phyloP scores from a whole-genome alignment of 2,113 vertebrate species.

The Australoheros scitulus region DNA sequence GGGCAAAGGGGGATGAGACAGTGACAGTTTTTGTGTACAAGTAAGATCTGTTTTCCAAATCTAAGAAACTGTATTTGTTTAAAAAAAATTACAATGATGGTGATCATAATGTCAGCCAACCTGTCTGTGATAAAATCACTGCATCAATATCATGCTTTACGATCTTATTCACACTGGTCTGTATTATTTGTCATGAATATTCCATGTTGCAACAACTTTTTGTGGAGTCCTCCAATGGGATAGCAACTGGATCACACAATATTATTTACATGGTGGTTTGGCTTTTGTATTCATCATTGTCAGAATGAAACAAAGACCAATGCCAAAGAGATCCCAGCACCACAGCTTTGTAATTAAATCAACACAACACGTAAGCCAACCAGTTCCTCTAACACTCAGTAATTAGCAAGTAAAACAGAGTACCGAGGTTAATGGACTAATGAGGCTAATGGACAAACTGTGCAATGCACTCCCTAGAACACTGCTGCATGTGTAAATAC shows the following conservation, averaged over 20 bases:
- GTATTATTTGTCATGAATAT: background rate
- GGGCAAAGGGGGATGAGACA: background rate
- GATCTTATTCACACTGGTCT: background rate
- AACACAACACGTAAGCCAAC: background rate
- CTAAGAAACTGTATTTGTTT: background rate
- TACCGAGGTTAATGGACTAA: slow-evolving; percentile 12
- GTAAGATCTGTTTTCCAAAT: background rate
- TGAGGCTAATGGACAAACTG: slow-evolving; percentile 3
- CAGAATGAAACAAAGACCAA: background rate
- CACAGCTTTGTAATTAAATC: background rate
- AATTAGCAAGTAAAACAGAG: background rate
- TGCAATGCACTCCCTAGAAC: slow-evolving; percentile 6
- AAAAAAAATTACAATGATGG: background rate
- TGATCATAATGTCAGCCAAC: background rate
- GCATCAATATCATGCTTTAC: background rate
- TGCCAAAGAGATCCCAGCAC: background rate
- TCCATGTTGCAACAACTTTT: background rate
- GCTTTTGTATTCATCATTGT: slow-evolving; percentile 7
- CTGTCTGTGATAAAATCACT: background rate
- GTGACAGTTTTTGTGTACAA: background rate
- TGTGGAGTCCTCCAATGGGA: background rate
- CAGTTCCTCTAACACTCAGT: background rate
- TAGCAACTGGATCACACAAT: background rate
- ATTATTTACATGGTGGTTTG: background rate
- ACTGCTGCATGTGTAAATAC: background rate